Percentiles rank a stretch among this genome's conserved stretches.
phyloP scores from a whole-genome alignment of 1,140 invertebrate genomes.

The Megalonaias nervosa region DNA sequence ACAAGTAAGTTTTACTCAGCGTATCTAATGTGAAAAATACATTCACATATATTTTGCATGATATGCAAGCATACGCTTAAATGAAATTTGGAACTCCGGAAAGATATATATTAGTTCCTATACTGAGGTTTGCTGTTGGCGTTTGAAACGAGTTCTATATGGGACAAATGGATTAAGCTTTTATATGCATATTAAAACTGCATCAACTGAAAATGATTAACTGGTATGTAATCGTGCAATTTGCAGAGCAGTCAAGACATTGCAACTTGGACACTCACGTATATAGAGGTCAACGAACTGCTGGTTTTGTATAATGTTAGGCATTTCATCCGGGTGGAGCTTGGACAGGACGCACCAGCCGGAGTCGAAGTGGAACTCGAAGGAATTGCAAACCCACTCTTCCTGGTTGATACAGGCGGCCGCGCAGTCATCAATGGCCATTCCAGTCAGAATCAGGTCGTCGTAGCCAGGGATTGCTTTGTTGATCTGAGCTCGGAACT shows the following conservation, averaged over 20 bases:
- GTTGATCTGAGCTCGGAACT: slow-evolving; percentile 45
- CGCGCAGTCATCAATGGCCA: slow-evolving; percentile 61
- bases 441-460: slow-evolving; percentile 42
- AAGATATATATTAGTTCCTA: no score
- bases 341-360: slow-evolving; percentile 51
- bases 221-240: not conserved
- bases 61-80: no score
- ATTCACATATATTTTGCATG: no score
- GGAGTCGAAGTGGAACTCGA: slow-evolving; percentile 53
- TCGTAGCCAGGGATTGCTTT: slow-evolving; percentile 51
- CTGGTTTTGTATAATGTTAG: slow-evolving; percentile 38
- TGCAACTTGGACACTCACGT: slow-evolving; percentile 38
- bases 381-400: slow-evolving; percentile 53
- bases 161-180: no score
- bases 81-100: no score
- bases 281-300: slow-evolving; percentile 50
- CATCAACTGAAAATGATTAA: not conserved
- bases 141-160: not conserved
- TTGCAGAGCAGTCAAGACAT: not conserved
- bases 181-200: no score
- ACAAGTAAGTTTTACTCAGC: no score
- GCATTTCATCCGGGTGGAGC: slow-evolving; percentile 53
- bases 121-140: not conserved
- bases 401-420: slow-evolving; percentile 44
- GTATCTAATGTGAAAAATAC: no score